phyloP scores from a whole-genome alignment of 2,113 vertebrate genomes.

The Micromys minutus region DNA sequence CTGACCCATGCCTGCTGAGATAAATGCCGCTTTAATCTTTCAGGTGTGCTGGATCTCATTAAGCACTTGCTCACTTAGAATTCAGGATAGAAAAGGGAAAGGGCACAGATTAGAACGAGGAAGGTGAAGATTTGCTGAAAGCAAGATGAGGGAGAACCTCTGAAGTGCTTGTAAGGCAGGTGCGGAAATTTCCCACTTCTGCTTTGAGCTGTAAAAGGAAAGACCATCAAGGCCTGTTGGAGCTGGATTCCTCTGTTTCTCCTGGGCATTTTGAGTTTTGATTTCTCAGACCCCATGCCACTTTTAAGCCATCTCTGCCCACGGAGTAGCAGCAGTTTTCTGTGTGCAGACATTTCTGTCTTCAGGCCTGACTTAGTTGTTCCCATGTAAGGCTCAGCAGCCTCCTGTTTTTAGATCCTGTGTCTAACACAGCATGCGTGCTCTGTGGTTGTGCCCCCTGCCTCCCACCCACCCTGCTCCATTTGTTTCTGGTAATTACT shows the following conservation, averaged over 20 bases:
- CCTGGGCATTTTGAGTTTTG: neutral
- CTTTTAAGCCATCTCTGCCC: fast-evolving
- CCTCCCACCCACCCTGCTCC: neutral
- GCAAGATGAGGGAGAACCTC: neutral
- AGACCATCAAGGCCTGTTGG: neutral
- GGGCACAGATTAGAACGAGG: neutral
- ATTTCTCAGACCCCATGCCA: neutral
- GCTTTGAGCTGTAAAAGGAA: neutral
- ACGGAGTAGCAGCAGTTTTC: fast-evolving
- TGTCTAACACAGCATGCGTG: neutral
- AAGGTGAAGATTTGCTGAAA: neutral
- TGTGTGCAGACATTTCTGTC: no score
- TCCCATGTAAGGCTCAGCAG: neutral
- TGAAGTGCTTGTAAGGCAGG: neutral
- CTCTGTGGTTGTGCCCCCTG: neutral
- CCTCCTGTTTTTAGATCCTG: neutral
- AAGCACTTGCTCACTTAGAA: neutral
- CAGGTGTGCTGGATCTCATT: neutral
- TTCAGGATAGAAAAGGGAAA: neutral
- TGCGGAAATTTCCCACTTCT: neutral
- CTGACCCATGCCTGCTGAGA: no score
- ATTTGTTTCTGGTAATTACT: neutral
- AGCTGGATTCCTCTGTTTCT: neutral
- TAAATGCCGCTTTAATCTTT: neutral
- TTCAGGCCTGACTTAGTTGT: neutral